phyloP scores from a whole-genome alignment of 2,797 vertebrate genomes.

The Poecilia gillii region DNA sequence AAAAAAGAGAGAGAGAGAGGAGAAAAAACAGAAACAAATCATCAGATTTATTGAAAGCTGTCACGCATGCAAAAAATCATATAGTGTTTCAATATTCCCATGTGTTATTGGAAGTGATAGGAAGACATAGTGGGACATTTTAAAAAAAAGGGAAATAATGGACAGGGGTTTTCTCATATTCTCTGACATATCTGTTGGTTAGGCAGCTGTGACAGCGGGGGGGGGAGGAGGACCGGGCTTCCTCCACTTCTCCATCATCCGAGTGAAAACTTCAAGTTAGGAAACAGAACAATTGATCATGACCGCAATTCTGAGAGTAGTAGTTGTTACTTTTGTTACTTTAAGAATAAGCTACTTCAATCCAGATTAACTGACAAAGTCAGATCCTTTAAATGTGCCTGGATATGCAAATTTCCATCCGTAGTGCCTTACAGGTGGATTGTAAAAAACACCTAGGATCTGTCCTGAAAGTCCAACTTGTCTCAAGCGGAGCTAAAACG shows the following conservation, averaged over 20 bases:
- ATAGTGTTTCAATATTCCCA: slow-evolving; percentile 58
- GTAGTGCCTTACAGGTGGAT: not conserved
- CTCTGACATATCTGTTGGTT: slow-evolving; percentile 64
- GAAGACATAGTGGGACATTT: slow-evolving; percentile 57
- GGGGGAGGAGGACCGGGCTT: slow-evolving; percentile 24
- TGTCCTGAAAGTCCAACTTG: not conserved
- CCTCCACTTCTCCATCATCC: slow-evolving; percentile 23
- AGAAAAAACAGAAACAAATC: slow-evolving; percentile 34
- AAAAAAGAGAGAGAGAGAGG: too few species aligned
- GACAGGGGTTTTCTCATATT: slow-evolving; percentile 68
- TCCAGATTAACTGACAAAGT: not conserved
- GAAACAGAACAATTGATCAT: slow-evolving; percentile 6
- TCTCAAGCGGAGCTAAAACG: not conserved
- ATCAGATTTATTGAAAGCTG: slow-evolving; percentile 58
- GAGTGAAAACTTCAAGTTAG: slow-evolving; percentile 30
- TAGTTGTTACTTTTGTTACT: not conserved
- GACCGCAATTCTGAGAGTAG: not conserved
- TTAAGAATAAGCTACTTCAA: not conserved
- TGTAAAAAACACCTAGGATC: not conserved
- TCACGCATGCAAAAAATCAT: slow-evolving; percentile 46
- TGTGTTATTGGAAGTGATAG: slow-evolving; percentile 50
- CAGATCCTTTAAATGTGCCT: not conserved
- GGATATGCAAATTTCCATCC: not conserved
- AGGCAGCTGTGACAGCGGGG: slow-evolving; percentile 54
- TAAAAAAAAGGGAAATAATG: slow-evolving; percentile 69